Evolutionary conservation across 2,113 vertebrate genomes (phyloP).

Genomic region (Heteronetta atricapilla): DNA sequence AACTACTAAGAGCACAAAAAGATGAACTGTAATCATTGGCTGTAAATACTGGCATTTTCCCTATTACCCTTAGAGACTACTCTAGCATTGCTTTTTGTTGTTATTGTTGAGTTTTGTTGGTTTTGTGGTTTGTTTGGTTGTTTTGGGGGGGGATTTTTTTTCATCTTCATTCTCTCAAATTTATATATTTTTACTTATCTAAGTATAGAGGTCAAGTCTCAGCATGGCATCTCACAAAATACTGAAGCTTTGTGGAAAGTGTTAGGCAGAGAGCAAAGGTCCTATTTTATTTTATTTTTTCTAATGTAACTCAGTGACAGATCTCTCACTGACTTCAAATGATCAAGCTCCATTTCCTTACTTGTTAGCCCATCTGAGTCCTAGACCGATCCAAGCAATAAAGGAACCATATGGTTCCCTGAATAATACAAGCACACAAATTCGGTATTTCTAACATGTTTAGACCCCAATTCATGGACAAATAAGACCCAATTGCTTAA

Average conservation of each 20-base stretch:
- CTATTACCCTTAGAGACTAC: not conserved
- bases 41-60: not conserved
- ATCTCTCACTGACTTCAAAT: not conserved
- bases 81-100: not conserved
- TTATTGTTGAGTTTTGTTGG: not conserved
- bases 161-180: not conserved
- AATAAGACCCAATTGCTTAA: not conserved
- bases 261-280: not conserved
- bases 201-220: not conserved
- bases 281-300: not conserved
- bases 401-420: not conserved
- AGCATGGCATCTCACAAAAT: not conserved
- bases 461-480: not conserved
- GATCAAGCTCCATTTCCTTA: not conserved
- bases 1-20: not conserved
- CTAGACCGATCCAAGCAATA: not conserved
- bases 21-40: not conserved
- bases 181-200: not conserved
- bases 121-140: not conserved
- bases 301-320: not conserved
- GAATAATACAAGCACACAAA: not conserved
- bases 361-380: not conserved
- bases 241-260: not conserved
- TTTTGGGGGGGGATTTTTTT: not conserved
- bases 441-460: not conserved